Base-by-base conservation (phyloP, 1,140 invertebrate genomes). In the Nephotettix cincticeps region DNA sequence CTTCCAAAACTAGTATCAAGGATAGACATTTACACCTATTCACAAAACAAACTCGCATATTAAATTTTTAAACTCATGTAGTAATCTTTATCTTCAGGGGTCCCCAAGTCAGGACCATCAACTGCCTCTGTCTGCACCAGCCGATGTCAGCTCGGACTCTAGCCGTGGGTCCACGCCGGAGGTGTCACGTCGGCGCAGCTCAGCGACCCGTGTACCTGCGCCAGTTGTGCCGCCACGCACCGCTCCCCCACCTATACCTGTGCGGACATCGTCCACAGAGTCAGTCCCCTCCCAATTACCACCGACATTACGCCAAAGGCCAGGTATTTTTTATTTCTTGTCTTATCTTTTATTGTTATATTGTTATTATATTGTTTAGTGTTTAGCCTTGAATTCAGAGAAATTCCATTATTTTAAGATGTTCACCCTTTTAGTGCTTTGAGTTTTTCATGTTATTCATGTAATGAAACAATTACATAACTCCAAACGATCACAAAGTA, bases 161-260 rank as follows among this genome's bases (percentile, higher is more conserved):
- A 85, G 84, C 75, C 81, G 79, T 23, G 77, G 80, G 0, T 86
- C 84, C 0, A 83, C 82, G 0, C 84, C 84, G 0, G 84, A 86
- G 77, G 71, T 83, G 71, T 80, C 81, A 45, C 76, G 82, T 11
- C 81, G 83, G 30, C 19, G 58, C 32, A 70, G 51, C 36, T 68
- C 40, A 23, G 17, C 45, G 19, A 25, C 30, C 17, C 51, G 61
- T 21, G 19, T 32, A 58, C 61, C 66, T 13, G 72, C 66, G 67
- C 72, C 74, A 21, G 71, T 69, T 0, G 69, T 76, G n/a, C 73
- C 75, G 30, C 75, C 76, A 14, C 70, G 76, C 27, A 70, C 45
- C 29, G 72, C 75, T 0, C 75, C 76, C 23, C 76, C 75, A 4
- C 74, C 76, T 19, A 67, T 76, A 19, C 76, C 76, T 61, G 54